Evolutionary conservation across 2,113 vertebrate genomes (phyloP).

Genomic region (Oxygymnocypris stewartii): DNA sequence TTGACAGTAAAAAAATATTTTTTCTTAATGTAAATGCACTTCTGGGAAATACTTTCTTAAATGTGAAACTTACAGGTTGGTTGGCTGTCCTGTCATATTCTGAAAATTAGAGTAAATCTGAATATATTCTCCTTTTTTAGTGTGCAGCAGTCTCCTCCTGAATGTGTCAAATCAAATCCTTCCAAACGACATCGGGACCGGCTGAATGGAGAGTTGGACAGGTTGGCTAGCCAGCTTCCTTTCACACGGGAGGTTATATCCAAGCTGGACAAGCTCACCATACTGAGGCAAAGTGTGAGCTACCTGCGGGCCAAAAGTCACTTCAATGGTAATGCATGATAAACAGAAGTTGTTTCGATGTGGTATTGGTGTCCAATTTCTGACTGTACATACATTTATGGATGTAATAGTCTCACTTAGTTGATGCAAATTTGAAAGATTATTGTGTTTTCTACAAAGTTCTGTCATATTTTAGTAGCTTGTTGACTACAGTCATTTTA

Average conservation of each 20-base stretch:
- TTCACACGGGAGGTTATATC: conserved; percentile 84
- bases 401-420: background rate
- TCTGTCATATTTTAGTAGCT: background rate
- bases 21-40: background rate
- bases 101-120: background rate
- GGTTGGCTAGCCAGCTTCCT: conserved; percentile 81
- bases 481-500: background rate
- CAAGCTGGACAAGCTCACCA: conserved; percentile 86
- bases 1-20: background rate
- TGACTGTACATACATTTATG: background rate
- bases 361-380: background rate
- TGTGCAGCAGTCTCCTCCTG: conserved; percentile 71
- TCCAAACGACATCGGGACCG: conserved; percentile 86
- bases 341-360: background rate
- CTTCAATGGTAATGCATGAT: conserved; percentile 79
- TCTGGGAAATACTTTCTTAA: background rate
- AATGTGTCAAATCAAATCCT: conserved; percentile 84
- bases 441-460: background rate
- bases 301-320: conserved; percentile 86
- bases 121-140: conserved; percentile 59
- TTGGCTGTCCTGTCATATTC: background rate
- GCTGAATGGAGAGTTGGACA: conserved; percentile 83
- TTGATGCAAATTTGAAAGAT: background rate
- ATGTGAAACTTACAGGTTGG: background rate
- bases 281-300: conserved; percentile 86